Conservation (phyloP, 1,140 invertebrate species). For the Cydia pomonella region DNA sequence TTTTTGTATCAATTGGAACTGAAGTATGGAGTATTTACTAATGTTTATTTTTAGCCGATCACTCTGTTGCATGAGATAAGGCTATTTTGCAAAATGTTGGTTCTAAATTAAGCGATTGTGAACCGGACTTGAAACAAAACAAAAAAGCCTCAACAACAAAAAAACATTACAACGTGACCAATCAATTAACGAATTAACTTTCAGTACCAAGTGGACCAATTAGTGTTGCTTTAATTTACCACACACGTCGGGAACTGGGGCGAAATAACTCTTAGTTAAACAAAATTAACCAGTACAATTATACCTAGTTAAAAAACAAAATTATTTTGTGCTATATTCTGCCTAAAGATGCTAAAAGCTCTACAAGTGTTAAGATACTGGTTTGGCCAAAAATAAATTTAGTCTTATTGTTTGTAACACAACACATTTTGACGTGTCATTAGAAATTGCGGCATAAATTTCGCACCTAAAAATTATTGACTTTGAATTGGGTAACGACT, state of each 20-base stretch:
- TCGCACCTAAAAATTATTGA: too few species aligned
- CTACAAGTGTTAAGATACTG: background rate
- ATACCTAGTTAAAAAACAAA: background rate
- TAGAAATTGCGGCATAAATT: too few species aligned
- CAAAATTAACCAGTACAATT: constrained; percentile 5
- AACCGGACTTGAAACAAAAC: too few species aligned
- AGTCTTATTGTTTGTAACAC: too few species aligned
- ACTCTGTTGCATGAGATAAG: too few species aligned
- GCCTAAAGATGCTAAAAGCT: background rate
- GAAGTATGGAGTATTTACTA: too few species aligned
- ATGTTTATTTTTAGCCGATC: too few species aligned
- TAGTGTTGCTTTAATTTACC: constrained; percentile 14
- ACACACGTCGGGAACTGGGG: constrained; percentile 1
- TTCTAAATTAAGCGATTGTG: too few species aligned
- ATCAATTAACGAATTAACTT: constrained; percentile 20
- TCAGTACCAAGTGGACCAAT: background rate
- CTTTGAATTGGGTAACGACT: too few species aligned
- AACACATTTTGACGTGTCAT: too few species aligned
- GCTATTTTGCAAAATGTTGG: too few species aligned
- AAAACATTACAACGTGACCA: background rate
- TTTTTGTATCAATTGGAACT: too few species aligned
- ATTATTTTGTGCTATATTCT: background rate
- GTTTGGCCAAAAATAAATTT: background rate
- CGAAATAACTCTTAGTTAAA: constrained; percentile 19
- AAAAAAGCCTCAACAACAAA: background rate